Percentiles rank a stretch among this genome's conserved stretches.
These are phyloP conservation scores for Acrocephalus scirpaceus DNA, from an alignment of 2,797 vertebrate genomes.

Conservation along the genomic window DNA sequence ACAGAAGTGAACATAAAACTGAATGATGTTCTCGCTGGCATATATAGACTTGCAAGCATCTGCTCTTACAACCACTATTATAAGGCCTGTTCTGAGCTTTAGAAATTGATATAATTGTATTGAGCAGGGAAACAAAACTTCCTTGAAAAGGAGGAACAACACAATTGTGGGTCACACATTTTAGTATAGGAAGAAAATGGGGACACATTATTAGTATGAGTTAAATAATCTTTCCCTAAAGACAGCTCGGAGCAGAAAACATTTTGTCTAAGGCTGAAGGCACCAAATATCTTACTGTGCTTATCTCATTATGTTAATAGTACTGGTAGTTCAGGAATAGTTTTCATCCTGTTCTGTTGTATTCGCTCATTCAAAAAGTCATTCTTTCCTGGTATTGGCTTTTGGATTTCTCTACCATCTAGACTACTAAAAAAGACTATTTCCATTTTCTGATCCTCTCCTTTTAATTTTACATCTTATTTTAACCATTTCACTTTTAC, in stretches of 20 bases:
- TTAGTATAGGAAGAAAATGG: not conserved
- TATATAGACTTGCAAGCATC: conserved; percentile 76
- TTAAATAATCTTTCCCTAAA: not conserved
- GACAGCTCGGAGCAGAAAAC: not conserved
- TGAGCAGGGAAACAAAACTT: conserved; percentile 3
- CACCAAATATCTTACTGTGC: not conserved
- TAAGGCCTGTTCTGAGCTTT: conserved; percentile 29
- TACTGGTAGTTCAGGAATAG: not conserved
- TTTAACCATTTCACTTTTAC: not conserved
- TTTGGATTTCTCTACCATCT: not conserved
- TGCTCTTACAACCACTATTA: conserved; percentile 57
- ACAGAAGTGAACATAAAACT: conserved; percentile 81
- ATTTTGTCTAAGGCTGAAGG: not conserved
- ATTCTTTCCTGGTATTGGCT: not conserved
- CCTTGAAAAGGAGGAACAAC: not conserved
- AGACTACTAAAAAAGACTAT: not conserved
- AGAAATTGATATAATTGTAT: not conserved
- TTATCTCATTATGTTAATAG: not conserved
- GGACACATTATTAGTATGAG: not conserved
- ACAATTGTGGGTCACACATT: not conserved
- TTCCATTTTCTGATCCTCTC: not conserved
- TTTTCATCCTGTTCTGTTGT: not conserved
- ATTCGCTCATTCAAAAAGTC: not conserved
- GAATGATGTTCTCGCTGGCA: conserved; percentile 80
- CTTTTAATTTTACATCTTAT: not conserved